phyloP scores from a whole-genome alignment of 2,113 vertebrate species.

The Lipophrys pholis region DNA sequence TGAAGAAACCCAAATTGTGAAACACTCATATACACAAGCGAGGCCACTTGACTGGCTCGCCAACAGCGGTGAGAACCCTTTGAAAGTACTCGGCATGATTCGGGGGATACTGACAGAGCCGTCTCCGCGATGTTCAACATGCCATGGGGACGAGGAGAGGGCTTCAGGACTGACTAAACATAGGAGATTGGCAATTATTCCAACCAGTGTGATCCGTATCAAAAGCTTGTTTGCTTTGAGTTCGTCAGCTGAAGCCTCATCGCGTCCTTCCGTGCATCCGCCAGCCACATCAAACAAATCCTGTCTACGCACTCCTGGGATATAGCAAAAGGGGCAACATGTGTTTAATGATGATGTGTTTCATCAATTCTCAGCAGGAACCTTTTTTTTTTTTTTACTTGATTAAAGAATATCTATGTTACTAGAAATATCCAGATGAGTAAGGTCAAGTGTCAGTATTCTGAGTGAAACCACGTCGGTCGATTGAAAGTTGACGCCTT shows the following conservation, averaged over 20 bases:
- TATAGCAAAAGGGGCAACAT: neutral
- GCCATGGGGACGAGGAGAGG: neutral
- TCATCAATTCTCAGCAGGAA: too few relatives aligned
- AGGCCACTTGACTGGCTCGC: constrained; percentile 4
- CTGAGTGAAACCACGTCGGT: too few relatives aligned
- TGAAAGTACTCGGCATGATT: constrained; percentile 13
- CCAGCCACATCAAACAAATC: neutral
- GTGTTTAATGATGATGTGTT: too few relatives aligned
- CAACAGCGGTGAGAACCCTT: constrained; percentile 5
- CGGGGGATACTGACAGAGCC: constrained; percentile 1
- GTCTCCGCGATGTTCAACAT: constrained; percentile 12
- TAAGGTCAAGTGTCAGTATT: too few relatives aligned
- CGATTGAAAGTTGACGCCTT: too few relatives aligned
- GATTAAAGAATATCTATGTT: too few relatives aligned
- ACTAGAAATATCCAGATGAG: too few relatives aligned
- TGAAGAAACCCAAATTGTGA: constrained; percentile 12
- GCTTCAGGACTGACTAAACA: neutral
- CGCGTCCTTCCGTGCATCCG: neutral
- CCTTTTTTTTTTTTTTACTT: too few relatives aligned
- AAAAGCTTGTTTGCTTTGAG: constrained; percentile 4
- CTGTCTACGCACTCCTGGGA: neutral
- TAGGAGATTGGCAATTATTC: neutral
- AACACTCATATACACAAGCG: constrained; percentile 10
- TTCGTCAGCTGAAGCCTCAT: neutral
- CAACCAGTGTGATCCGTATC: neutral